Conservation (phyloP, 2,888 invertebrate genomes). For the Mythimna pallens region DNA sequence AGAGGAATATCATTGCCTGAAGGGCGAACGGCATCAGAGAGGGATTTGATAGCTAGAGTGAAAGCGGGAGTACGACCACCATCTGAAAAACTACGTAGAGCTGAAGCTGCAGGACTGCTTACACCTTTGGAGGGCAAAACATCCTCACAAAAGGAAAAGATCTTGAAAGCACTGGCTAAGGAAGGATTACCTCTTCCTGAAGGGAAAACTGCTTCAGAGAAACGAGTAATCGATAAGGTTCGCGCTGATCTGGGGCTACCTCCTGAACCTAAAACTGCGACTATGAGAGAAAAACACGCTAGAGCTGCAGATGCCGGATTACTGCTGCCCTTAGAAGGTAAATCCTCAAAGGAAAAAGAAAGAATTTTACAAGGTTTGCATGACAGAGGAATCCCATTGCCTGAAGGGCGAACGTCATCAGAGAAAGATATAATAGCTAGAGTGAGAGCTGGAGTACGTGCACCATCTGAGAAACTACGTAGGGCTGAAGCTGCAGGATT, state of each 20-base stretch:
- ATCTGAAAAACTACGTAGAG: not conserved
- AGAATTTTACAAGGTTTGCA: conserved; percentile 15
- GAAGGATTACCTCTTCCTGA: conserved; percentile 24
- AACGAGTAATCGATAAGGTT: not conserved
- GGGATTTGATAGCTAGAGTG: not conserved
- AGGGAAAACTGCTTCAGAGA: not conserved
- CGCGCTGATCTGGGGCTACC: conserved; percentile 15
- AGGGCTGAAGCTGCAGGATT: conserved; percentile 8
- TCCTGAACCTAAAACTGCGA: not conserved
- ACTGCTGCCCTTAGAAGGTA: conserved; percentile 16
- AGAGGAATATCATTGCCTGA: conserved; percentile 12
- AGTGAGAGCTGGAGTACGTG: not conserved
- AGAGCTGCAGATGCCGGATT: conserved; percentile 1
- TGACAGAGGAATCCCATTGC: conserved; percentile 22
- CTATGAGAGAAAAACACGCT: not conserved
- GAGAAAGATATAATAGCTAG: conserved; percentile 7
- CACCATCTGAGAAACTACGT: conserved; percentile 3
- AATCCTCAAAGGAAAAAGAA: conserved; percentile 16
- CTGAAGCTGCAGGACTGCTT: not conserved
- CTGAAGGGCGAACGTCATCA: conserved; percentile 24
- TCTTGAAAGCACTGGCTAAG: conserved; percentile 8
- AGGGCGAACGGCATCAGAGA: conserved; percentile 6
- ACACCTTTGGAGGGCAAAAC: conserved; percentile 2
- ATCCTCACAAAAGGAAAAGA: not conserved
- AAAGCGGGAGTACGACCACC: not conserved